phyloP scores from a whole-genome alignment of 2,888 invertebrate species.

The Agrochola litura region DNA sequence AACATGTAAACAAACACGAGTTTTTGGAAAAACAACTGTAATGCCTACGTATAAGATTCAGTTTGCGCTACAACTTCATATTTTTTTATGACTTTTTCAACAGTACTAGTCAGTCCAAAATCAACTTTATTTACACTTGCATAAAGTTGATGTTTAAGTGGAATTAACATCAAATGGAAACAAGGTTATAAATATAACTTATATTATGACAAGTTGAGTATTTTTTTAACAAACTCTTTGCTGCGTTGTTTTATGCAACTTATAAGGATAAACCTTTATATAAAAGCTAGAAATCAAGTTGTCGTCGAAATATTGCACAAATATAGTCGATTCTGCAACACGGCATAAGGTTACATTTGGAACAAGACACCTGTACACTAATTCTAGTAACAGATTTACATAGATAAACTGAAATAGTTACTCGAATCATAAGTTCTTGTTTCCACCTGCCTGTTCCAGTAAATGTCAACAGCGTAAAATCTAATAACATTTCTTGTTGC shows the following conservation, averaged over 20 bases:
- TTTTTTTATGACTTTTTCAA: no score
- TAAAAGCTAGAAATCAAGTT: neutral
- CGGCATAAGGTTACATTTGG: conserved; percentile 34
- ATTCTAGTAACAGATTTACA: conserved; percentile 46
- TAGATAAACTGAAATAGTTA: conserved; percentile 52
- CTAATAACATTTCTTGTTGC: conserved; percentile 50
- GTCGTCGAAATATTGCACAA: conserved; percentile 20
- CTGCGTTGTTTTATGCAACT: neutral
- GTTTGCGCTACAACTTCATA: no score
- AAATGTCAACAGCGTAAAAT: conserved; percentile 57
- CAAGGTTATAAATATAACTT: no score
- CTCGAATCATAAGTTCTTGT: conserved; percentile 40
- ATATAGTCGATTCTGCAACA: conserved; percentile 30
- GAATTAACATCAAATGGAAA: no score
- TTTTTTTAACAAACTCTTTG: neutral
- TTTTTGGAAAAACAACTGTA: no score
- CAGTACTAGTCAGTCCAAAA: no score
- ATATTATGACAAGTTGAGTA: no score
- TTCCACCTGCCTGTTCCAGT: conserved; percentile 38
- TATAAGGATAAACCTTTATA: neutral
- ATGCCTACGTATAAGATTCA: no score
- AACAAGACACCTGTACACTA: conserved; percentile 48
- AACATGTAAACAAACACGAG: no score
- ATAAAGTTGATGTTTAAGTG: no score
- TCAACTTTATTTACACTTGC: no score